Conservation (phyloP, 2,888 invertebrate genomes). For the Trilocha varians region DNA sequence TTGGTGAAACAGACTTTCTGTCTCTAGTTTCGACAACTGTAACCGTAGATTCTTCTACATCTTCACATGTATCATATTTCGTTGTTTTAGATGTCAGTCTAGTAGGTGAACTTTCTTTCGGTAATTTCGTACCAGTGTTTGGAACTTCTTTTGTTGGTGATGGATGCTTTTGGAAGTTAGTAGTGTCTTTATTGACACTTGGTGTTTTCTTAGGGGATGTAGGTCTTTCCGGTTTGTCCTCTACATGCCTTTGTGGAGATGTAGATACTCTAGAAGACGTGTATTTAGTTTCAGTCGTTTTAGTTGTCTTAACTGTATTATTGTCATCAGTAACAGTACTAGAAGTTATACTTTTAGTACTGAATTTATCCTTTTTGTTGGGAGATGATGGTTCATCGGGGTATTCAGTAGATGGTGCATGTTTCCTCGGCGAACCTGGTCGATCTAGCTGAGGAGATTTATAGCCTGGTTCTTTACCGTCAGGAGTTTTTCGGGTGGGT, state of each 20-base stretch:
- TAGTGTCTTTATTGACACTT: background rate
- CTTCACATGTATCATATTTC: background rate
- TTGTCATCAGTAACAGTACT: slow-evolving; percentile 15
- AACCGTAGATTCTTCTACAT: background rate
- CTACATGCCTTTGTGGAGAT: slow-evolving; percentile 1
- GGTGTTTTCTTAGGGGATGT: slow-evolving; percentile 8
- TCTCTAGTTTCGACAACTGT: too few species aligned
- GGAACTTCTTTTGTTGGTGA: background rate
- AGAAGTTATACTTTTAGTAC: slow-evolving; percentile 15
- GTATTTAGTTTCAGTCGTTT: slow-evolving; percentile 9
- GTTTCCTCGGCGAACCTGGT: background rate
- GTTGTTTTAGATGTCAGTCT: background rate
- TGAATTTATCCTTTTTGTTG: slow-evolving; percentile 13
- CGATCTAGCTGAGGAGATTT: slow-evolving; percentile 2
- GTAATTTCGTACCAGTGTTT: slow-evolving; percentile 6
- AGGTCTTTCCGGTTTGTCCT: slow-evolving; percentile 6
- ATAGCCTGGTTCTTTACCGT: background rate
- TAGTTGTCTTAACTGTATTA: slow-evolving; percentile 11
- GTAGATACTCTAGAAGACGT: slow-evolving; percentile 5
- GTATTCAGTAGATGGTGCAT: slow-evolving; percentile 2
- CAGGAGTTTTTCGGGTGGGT: slow-evolving; percentile 4
- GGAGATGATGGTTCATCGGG: slow-evolving; percentile 14
- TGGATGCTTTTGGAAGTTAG: background rate
- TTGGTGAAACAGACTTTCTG: too few species aligned
- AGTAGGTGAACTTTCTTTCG: slow-evolving; percentile 2